Evolutionary conservation across 64 coral and sea anemone genomes (phyloP), one percentile per base, ranked within the genome.

Genomic region (Platygyra sinensis): DNA sequence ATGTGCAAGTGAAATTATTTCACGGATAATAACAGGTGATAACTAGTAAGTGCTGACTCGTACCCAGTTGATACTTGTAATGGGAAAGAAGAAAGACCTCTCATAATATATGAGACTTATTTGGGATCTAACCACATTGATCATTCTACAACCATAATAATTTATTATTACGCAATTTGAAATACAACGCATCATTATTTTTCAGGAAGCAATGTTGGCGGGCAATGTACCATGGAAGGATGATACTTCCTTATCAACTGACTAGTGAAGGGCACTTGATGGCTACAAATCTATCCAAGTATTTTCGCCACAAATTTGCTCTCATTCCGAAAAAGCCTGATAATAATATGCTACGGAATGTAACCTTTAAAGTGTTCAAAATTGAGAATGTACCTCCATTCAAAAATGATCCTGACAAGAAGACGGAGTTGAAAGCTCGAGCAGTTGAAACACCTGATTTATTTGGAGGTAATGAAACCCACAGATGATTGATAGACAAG

Each of bases 241-340:
- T 79, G 76, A 79, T 79, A 28, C 39, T 57, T 5, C 76, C 76
- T 4, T 28, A 79, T 29, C 76, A 79, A 15, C 20, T 2, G 25
- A 24, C 24, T 57, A 24, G 76, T 12, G 76, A 79, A 13, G 76
- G 28, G 14, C n/a, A 79, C 27, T 39, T 79, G 24, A 79, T 79
- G 76, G n/a, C n/a, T 7, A 79, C 27, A 51, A 79, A 79, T 57
- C 13, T 79, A 5, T 29, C 49, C 76, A 79, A 79, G 25, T 79
- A 79, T 79, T 79, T 79, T 79, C 76, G 76, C 5, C 6, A 15
- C 51, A 25, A 79, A 24, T 79, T 79, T 79, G 76, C 49, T n/a
- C 50, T 25, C 46, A 10, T 5, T 10, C 76, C 46, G 3, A 57
- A 22, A 25, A 8, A 1, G 4, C 11, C 76, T 15, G 22, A 79